A percentile compares a stretch with the other conserved stretches of the same genome.
Evolutionary conservation across 1,140 invertebrate genomes (phyloP).

Genomic region (Zaprionus lachaisei): DNA sequence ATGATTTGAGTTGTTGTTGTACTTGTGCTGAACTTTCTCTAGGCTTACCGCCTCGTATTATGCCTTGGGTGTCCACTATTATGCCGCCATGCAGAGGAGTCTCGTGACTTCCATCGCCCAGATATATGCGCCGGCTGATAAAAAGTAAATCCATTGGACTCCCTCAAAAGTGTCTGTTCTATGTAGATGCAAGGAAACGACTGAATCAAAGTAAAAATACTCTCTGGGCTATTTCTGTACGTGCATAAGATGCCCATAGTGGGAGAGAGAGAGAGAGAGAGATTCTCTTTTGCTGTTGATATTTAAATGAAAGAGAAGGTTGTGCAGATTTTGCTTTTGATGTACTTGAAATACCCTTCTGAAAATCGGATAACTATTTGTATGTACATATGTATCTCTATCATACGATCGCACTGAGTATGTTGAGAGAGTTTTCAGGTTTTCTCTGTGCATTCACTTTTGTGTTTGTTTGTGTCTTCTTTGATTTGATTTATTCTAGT

Average conservation of each 20-base stretch:
- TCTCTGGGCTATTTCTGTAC: slow-evolving; percentile 22
- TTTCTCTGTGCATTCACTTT: too few species aligned
- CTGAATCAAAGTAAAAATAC: slow-evolving; percentile 1
- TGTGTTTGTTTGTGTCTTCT: not conserved
- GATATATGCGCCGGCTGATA: slow-evolving; percentile 76
- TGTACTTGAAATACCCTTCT: too few species aligned
- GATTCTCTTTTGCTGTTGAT: too few species aligned
- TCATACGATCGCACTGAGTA: too few species aligned
- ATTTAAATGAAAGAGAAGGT: too few species aligned
- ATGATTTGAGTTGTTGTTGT: too few species aligned
- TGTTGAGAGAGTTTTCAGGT: too few species aligned
- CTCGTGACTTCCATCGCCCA: slow-evolving; percentile 61
- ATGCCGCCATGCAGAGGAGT: slow-evolving; percentile 73
- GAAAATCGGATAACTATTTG: too few species aligned
- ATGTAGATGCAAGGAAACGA: slow-evolving; percentile 1
- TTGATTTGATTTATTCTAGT: not conserved
- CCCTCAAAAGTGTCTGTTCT: slow-evolving; percentile 8
- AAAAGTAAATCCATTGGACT: slow-evolving; percentile 79
- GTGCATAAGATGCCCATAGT: not conserved
- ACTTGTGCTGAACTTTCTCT: too few species aligned
- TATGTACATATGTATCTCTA: too few species aligned
- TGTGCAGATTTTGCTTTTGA: too few species aligned
- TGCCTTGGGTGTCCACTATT: slow-evolving; percentile 77
- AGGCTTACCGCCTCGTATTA: slow-evolving; percentile 54
- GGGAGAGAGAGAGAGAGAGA: not conserved